Conservation (phyloP, 2,797 vertebrate species). For the Myotis planiceps region DNA sequence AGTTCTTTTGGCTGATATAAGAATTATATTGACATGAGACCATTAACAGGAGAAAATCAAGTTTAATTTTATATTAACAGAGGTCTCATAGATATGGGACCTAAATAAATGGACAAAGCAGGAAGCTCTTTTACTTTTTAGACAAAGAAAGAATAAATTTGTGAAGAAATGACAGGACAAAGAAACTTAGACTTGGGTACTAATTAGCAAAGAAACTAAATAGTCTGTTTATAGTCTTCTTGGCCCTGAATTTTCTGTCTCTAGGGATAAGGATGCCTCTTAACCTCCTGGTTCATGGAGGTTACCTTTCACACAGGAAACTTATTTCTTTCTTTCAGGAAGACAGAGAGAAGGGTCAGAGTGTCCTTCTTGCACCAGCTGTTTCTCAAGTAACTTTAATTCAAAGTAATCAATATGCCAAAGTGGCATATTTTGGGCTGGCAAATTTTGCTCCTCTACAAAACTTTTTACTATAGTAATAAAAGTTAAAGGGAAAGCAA, state of each 20-base stretch:
- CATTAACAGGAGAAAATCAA: background rate
- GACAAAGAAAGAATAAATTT: background rate
- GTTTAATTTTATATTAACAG: background rate
- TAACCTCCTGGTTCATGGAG: background rate
- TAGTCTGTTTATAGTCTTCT: background rate
- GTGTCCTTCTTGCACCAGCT: background rate
- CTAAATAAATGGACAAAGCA: background rate
- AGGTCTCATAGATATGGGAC: background rate
- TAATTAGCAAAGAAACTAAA: background rate
- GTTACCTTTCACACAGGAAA: background rate
- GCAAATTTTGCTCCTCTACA: background rate
- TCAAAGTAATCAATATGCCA: background rate
- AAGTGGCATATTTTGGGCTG: background rate
- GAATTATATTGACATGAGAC: background rate
- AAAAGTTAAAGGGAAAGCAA: background rate
- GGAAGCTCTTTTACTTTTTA: background rate
- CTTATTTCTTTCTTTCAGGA: background rate
- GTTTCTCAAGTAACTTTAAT: background rate
- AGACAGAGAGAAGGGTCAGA: background rate
- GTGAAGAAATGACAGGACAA: background rate
- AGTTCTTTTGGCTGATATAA: background rate
- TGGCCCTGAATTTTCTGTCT: background rate
- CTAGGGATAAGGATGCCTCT: background rate
- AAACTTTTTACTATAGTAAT: background rate
- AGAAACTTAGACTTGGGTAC: background rate